Percentiles rank a stretch among this genome's conserved stretches.
These are phyloP conservation scores for Amiota mariae DNA, from an alignment of 2,888 invertebrate genomes.

Conservation along the genomic window DNA sequence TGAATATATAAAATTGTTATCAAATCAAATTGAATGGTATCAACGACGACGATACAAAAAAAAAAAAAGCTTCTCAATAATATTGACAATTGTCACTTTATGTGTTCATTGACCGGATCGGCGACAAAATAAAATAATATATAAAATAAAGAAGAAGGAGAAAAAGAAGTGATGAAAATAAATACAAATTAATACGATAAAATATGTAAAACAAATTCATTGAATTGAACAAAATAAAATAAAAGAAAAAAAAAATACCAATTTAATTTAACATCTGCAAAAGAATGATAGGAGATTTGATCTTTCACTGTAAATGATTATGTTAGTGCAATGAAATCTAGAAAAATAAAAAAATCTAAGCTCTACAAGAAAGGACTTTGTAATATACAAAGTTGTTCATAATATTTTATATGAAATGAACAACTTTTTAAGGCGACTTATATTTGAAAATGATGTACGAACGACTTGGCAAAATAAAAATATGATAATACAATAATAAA, in stretches of 20 bases:
- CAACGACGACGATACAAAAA: not conserved
- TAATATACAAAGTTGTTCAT: no score
- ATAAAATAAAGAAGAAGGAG: not conserved
- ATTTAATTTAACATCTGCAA: not conserved
- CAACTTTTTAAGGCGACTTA: no score
- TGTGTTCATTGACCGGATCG: conserved; percentile 16
- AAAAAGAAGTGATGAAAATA: not conserved
- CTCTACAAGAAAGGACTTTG: no score
- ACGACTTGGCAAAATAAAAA: no score
- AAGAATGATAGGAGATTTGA: not conserved
- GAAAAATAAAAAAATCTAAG: no score
- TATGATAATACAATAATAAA: no score
- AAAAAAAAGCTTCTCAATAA: not conserved
- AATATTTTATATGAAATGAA: no score
- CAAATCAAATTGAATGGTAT: not conserved
- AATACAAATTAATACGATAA: not conserved
- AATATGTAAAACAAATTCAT: not conserved
- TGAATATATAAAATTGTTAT: no score
- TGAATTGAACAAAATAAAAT: not conserved
- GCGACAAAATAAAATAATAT: not conserved
- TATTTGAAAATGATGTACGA: no score
- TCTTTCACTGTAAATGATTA: not conserved
- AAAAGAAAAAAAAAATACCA: not conserved
- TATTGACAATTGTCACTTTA: conserved; percentile 3
- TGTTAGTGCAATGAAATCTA: no score